Base-by-base conservation (phyloP, 2,888 invertebrate species). In the Willowsia nigromaculata region DNA sequence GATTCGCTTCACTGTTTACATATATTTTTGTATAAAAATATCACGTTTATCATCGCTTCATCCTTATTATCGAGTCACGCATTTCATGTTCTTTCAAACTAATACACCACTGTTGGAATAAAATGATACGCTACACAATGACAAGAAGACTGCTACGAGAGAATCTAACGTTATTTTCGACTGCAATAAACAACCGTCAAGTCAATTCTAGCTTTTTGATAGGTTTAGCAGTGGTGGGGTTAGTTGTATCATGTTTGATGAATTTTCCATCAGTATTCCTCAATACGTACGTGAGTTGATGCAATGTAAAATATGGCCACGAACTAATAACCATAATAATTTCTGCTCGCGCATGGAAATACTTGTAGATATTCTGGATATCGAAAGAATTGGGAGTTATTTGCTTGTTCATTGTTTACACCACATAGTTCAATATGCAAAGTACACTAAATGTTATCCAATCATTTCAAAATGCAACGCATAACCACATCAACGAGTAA, bases 31-130 rank as follows among this genome's bases (percentile, higher is more conserved):
- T 56, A 56, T 56, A n/a, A 30, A n/a, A n/a, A 5, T 33, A 65
- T 71, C 40, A 40, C 37, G 40, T 40, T 71, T 22, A 71, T 71
- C 18, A n/a, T 37, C 65, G 2, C 18, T 22, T 71, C 37, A n/a
- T 40, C 37, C 13, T 37, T 37, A 33, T 68, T n/a, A 40, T 22
- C 68, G 22, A 71, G 68, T 71, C 68, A 71, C 68, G 68, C 68
- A 71, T 27, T 71, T 71, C 68, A 71, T 71, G 40, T 25, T 43
- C 40, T 22, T 71, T 40, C 68, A 37, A 33, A 65, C 65, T 62
- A 62, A 62, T 62, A 62, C 59, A 62, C 30, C 11, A 30, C 59
- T 62, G 11, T n/a, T 27, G 59, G n/a, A 18, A 65, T n/a, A 65
- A 65, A 65, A 30, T 65, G 30, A 65, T 33, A 33, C 33, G n/a